These are phyloP conservation scores for Elachura formosa DNA, from an alignment of 2,113 vertebrate species.

Conservation along the genomic window DNA sequence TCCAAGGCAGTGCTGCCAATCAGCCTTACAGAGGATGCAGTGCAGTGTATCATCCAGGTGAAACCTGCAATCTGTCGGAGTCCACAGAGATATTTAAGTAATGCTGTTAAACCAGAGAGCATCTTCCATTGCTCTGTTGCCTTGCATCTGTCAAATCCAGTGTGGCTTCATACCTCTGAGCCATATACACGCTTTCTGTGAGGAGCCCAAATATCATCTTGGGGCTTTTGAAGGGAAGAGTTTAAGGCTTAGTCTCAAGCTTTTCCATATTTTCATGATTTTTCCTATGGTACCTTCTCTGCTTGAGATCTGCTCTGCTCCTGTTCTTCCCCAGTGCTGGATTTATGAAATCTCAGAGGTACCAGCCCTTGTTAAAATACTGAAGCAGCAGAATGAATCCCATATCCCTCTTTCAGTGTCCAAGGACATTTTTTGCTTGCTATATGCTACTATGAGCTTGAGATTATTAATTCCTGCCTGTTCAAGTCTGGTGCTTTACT, in stretches of 20 bases:
- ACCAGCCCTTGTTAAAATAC: not conserved
- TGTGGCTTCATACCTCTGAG: not conserved
- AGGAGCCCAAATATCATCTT: not conserved
- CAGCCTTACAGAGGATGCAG: not conserved
- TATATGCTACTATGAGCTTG: not conserved
- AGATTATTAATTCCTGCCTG: not conserved
- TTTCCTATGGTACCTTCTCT: not conserved
- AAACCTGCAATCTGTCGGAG: not conserved
- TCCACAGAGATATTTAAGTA: not conserved
- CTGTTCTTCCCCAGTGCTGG: not conserved
- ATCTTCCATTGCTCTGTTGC: not conserved
- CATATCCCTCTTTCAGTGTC: not conserved
- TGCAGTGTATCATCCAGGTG: not conserved
- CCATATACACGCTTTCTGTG: not conserved
- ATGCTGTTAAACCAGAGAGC: not conserved
- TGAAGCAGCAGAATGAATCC: not conserved
- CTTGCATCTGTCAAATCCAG: not conserved
- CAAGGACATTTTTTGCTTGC: not conserved
- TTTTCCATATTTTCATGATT: not conserved
- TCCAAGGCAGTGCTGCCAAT: not conserved
- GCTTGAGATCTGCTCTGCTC: not conserved
- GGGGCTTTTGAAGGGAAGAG: not conserved
- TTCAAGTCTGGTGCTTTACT: not conserved
- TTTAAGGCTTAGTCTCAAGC: not conserved
- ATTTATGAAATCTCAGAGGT: not conserved